Conservation (phyloP, 2,797 vertebrate genomes). For the Schizopygopsis pylzovi region DNA sequence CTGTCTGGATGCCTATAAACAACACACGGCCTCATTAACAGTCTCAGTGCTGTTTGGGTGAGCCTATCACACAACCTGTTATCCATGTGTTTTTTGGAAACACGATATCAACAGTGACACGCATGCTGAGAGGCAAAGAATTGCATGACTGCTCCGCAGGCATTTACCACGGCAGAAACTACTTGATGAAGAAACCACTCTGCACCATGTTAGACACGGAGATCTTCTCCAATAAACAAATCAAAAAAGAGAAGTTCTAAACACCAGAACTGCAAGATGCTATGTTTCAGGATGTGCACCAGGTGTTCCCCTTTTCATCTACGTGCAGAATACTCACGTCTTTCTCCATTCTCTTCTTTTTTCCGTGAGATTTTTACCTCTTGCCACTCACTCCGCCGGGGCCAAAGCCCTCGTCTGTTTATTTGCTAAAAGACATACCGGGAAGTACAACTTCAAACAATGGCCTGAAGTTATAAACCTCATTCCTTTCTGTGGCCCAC, state of each 20-base stretch:
- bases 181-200: slow-evolving; percentile 40
- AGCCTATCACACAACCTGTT: not conserved
- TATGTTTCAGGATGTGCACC: slow-evolving; percentile 32
- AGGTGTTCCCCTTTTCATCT: slow-evolving; percentile 46
- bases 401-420: slow-evolving; percentile 65
- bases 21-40: slow-evolving; percentile 36
- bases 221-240: slow-evolving; percentile 37
- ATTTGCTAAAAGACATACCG: slow-evolving; percentile 77
- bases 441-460: slow-evolving; percentile 77
- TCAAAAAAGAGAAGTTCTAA: slow-evolving; percentile 27
- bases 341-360: slow-evolving; percentile 35
- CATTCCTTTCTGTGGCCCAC: slow-evolving; percentile 54
- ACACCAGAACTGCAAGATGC: slow-evolving; percentile 29
- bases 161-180: slow-evolving; percentile 55
- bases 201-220: slow-evolving; percentile 17
- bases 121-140: slow-evolving; percentile 42
- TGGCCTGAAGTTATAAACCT: slow-evolving; percentile 70
- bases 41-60: slow-evolving; percentile 8
- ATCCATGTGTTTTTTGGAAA: slow-evolving; percentile 11
- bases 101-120: slow-evolving; percentile 41
- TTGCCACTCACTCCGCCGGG: slow-evolving; percentile 61
- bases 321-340: not conserved
- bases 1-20: not conserved
- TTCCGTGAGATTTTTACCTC: slow-evolving; percentile 65
- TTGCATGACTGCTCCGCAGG: slow-evolving; percentile 53